Evolutionary conservation across 2,888 invertebrate species (phyloP), one percentile per base, ranked within the genome.

Genomic region (Macrosiphum euphorbiae): DNA sequence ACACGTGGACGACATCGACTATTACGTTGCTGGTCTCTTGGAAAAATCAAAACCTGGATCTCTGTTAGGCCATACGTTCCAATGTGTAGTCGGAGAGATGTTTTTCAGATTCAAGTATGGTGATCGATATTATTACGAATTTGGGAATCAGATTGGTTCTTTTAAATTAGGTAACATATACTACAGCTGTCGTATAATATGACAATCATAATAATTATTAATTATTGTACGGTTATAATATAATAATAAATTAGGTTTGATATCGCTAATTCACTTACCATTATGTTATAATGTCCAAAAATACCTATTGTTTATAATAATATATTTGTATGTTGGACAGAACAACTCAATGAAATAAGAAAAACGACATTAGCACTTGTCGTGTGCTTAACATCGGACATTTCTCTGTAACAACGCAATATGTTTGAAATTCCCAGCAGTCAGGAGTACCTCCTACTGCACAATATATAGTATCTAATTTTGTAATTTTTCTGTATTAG

Each of bases 101-200:
- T 99, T 98, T 96, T 97, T 97, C 95, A 96, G 98, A 95, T 97
- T 98, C 0, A 97, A 98, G 95, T 97, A 97, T 20, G 98, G 98
- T 0, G 99, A 99, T 96, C 96, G 98, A 94, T 98, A 97, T 96
- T 99, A 98, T 97, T 98, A 97, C 95, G 98, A 98, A 96, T 97
- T 97, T 95, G 97, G 97, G 3, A 96, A 97, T 94, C 96, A 97
- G 55, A 94, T 94, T 20, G 96, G 96, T 61, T 97, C 97, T 61
- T 98, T 98, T 95, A 90, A 50, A 35, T 7, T 35, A 50, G 35
- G 90, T 90, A 78, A 78, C 16, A 20, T 35, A n/a, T n/a, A n/a
- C n/a, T n/a, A n/a, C n/a, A n/a, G n/a, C n/a, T n/a, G n/a, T n/a
- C n/a, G n/a, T n/a, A n/a, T n/a, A 78, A 35, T 35, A 78, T 35